Conservation (phyloP, 2,113 vertebrate genomes). For the Ornithorhynchus anatinus region DNA sequence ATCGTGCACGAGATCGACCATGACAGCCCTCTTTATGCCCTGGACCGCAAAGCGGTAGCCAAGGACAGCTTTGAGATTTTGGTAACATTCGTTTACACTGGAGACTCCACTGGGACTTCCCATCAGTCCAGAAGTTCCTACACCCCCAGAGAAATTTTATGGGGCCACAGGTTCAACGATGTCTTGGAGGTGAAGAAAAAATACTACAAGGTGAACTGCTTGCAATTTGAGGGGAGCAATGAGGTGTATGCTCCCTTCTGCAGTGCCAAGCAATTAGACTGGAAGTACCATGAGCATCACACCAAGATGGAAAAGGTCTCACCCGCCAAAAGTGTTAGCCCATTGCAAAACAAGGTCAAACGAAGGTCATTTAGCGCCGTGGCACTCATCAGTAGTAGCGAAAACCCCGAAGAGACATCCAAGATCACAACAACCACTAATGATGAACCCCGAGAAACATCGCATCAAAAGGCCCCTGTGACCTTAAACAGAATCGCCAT, state of each 20-base stretch:
- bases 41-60: slow-evolving; percentile 79
- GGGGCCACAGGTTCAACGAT: slow-evolving; percentile 92
- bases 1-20: slow-evolving; percentile 84
- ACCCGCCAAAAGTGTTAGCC: neutral
- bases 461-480: slow-evolving; percentile 66
- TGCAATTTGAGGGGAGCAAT: slow-evolving; percentile 88
- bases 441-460: slow-evolving; percentile 32
- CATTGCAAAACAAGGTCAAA: neutral
- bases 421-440: neutral
- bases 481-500: slow-evolving; percentile 68
- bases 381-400: slow-evolving; percentile 64
- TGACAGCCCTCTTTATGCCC: slow-evolving; percentile 84
- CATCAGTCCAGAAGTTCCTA: slow-evolving; percentile 94
- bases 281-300: slow-evolving; percentile 71
- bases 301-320: slow-evolving; percentile 3
- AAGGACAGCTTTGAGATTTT: slow-evolving; percentile 90
- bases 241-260: slow-evolving; percentile 83
- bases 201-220: slow-evolving; percentile 87
- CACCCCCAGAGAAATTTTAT: slow-evolving; percentile 85
- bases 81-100: slow-evolving; percentile 92
- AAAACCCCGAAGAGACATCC: slow-evolving; percentile 50
- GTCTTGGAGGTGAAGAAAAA: slow-evolving; percentile 82
- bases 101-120: slow-evolving; percentile 89
- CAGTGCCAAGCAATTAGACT: slow-evolving; percentile 83
- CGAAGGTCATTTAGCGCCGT: slow-evolving; percentile 60